Percentiles rank a stretch among this genome's conserved stretches.
These are phyloP conservation scores for Esox niger DNA, from an alignment of 2,113 vertebrate genomes.

Conservation along the genomic window DNA sequence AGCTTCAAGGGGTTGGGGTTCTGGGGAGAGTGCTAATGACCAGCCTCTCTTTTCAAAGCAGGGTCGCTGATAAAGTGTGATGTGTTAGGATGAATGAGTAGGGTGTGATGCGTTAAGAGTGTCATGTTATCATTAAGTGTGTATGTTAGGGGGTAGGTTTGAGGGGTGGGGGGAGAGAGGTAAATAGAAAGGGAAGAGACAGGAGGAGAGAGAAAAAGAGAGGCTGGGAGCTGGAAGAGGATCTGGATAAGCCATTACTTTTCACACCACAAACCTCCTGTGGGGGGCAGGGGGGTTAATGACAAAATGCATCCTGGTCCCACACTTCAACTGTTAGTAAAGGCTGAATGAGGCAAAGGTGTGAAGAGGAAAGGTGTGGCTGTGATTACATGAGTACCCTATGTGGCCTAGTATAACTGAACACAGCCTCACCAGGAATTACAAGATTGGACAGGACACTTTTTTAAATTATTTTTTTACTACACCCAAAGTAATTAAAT, in stretches of 20 bases:
- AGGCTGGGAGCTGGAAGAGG: constrained; percentile 53
- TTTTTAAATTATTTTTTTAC: too few relatives aligned
- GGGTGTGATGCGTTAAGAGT: too few relatives aligned
- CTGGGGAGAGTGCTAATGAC: constrained; percentile 26
- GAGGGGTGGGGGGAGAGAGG: not conserved
- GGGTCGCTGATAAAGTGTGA: not conserved
- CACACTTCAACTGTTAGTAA: constrained; percentile 58
- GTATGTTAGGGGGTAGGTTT: constrained; percentile 13
- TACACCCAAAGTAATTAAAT: too few relatives aligned
- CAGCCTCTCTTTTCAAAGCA: constrained; percentile 18
- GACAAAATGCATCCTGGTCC: constrained; percentile 70
- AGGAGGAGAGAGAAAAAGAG: constrained; percentile 3
- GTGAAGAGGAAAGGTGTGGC: constrained; percentile 57
- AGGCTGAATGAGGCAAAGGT: constrained; percentile 44
- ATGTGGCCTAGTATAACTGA: constrained; percentile 21
- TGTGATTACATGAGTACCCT: not conserved
- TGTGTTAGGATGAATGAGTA: constrained; percentile 5
- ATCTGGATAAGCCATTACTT: constrained; percentile 91
- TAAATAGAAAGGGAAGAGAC: not conserved
- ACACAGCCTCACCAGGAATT: constrained; percentile 26
- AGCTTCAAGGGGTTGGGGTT: constrained; percentile 17
- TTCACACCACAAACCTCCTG: constrained; percentile 41
- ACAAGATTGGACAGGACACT: constrained; percentile 3
- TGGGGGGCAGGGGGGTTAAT: constrained; percentile 23
- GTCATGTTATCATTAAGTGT: too few relatives aligned